These are phyloP conservation scores for Musca vetustissima DNA, from an alignment of 1,140 invertebrate species.

Conservation along the genomic window DNA sequence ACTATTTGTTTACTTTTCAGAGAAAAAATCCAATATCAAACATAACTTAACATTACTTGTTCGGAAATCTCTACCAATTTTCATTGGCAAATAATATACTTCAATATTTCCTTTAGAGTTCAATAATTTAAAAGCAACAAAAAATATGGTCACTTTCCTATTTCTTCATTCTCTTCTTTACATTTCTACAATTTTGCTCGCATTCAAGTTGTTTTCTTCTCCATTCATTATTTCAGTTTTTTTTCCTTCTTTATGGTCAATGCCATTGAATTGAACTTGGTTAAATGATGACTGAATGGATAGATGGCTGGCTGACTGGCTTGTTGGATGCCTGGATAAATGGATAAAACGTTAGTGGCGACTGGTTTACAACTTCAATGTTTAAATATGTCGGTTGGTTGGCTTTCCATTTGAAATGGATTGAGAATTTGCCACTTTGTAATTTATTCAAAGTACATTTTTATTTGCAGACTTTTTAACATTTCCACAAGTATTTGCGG, in stretches of 20 bases:
- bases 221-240: not conserved
- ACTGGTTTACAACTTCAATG: no score
- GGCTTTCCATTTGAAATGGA: no score
- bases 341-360: no score
- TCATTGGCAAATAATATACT: conserved; percentile 2
- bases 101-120: not conserved
- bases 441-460: conserved; percentile 23
- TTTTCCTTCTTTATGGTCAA: not conserved
- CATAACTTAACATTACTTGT: no score
- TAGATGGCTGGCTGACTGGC: no score
- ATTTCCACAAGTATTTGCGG: conserved; percentile 10
- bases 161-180: not conserved
- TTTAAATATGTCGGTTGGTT: no score
- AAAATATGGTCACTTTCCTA: not conserved
- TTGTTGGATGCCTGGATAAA: no score
- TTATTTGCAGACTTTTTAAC: conserved; percentile 19
- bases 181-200: not conserved
- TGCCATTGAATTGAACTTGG: no score
- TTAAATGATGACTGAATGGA: no score
- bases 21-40: no score
- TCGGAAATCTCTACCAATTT: not conserved
- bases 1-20: no score
- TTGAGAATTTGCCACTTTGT: not conserved
- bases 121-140: not conserved
- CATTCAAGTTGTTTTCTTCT: not conserved